Conservation (phyloP, 2,888 invertebrate species). For the Chymomyza procnemis region DNA sequence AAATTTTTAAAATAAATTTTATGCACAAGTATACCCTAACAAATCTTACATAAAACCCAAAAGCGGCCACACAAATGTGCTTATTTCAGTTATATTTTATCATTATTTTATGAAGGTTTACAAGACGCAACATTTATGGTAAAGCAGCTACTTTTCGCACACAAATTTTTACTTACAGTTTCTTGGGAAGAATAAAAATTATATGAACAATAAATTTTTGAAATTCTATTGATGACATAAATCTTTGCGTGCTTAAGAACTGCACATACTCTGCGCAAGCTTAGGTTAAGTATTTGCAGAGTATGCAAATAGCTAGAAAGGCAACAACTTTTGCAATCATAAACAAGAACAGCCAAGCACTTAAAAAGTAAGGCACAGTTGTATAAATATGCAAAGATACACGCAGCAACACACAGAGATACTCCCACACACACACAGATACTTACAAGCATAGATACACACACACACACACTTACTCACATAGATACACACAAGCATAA, state of each 20-base stretch:
- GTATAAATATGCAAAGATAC: neutral
- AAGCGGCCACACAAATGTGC: no score
- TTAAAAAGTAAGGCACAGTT: conserved; percentile 1
- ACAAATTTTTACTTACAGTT: no score
- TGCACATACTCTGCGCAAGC: neutral
- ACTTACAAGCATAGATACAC: neutral
- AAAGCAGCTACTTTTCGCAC: no score
- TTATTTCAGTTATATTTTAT: no score
- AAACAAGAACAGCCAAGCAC: neutral
- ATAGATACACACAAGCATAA: neutral
- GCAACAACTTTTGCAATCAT: neutral
- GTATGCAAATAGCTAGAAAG: neutral
- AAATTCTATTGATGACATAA: neutral
- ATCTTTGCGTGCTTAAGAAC: neutral
- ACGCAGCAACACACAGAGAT: neutral
- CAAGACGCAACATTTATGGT: no score
- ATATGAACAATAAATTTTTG: no score
- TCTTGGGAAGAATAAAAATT: no score
- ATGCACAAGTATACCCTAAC: no score
- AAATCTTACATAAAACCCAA: no score
- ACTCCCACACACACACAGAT: neutral
- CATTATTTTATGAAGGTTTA: no score
- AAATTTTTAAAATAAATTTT: no score
- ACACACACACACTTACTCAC: neutral
- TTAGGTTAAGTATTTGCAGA: neutral